Conservation (phyloP, 2,888 invertebrate species). For the Trisateles emortualis region DNA sequence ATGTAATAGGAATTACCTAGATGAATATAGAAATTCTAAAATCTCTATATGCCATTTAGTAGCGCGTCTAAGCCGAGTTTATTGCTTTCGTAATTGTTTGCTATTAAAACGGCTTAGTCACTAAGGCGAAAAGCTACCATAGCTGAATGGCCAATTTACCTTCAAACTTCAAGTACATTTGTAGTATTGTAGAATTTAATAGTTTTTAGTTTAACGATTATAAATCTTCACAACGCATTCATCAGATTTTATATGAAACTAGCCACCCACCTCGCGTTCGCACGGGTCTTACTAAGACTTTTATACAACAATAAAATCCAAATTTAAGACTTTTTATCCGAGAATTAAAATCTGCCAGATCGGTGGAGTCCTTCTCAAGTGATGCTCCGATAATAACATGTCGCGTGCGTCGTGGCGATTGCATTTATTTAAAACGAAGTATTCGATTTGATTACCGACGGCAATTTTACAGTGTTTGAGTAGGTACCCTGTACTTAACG, state of each 20-base stretch:
- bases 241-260: too few relatives aligned
- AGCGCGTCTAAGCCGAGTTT: not conserved
- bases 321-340: too few relatives aligned
- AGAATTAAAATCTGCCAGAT: too few relatives aligned
- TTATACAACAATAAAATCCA: too few relatives aligned
- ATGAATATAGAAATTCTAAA: not conserved
- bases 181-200: not conserved
- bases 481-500: slow-evolving; percentile 9
- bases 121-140: not conserved
- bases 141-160: not conserved
- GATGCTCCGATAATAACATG: too few relatives aligned
- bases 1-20: not conserved
- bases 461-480: not conserved
- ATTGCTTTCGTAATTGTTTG: not conserved
- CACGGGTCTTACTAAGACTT: too few relatives aligned
- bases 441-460: not conserved
- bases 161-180: not conserved
- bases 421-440: not conserved
- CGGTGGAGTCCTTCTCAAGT: too few relatives aligned
- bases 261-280: too few relatives aligned
- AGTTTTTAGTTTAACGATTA: not conserved
- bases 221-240: not conserved
- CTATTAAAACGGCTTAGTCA: not conserved
- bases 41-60: not conserved
- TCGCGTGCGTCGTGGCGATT: too few relatives aligned